Conservation (phyloP, 2,888 invertebrate species). For the Melieria omissa region DNA sequence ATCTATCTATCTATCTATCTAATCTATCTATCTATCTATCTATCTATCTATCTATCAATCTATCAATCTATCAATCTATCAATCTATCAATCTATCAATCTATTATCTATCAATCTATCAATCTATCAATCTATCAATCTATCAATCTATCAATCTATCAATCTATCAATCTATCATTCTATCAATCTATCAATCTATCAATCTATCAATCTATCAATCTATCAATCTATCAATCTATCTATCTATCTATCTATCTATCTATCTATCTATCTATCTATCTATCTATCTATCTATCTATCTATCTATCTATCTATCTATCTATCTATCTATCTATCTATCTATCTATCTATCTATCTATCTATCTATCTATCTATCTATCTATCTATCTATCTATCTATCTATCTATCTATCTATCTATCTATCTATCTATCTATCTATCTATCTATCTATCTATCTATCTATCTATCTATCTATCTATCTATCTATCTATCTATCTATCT, state of each 20-base stretch:
- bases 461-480: constrained; percentile 15
- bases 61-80: constrained; percentile 18
- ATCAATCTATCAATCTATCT: constrained; percentile 17
- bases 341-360: constrained; percentile 8
- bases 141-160: constrained; percentile 4
- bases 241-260: constrained; percentile 17
- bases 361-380: constrained; percentile 19
- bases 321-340: constrained; percentile 12
- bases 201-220: constrained; percentile 16
- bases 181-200: constrained; percentile 11
- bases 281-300: constrained; percentile 18
- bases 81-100: too few relatives aligned
- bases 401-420: constrained; percentile 22
- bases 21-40: constrained; percentile 27
- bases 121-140: constrained; percentile 13
- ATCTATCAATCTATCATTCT: constrained; percentile 18
- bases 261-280: constrained; percentile 18
- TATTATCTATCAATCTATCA: constrained; percentile 10
- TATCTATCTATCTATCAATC: constrained; percentile 17
- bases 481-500: constrained; percentile 8
- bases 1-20: constrained; percentile 28
- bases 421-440: constrained; percentile 3
- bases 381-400: constrained; percentile 22
- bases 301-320: constrained; percentile 13
- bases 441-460: constrained; percentile 10